A percentile compares a stretch with the other conserved stretches of the same genome.
Conservation (phyloP, 2,888 invertebrate species). For the Hemicrepidius hirtus region DNA sequence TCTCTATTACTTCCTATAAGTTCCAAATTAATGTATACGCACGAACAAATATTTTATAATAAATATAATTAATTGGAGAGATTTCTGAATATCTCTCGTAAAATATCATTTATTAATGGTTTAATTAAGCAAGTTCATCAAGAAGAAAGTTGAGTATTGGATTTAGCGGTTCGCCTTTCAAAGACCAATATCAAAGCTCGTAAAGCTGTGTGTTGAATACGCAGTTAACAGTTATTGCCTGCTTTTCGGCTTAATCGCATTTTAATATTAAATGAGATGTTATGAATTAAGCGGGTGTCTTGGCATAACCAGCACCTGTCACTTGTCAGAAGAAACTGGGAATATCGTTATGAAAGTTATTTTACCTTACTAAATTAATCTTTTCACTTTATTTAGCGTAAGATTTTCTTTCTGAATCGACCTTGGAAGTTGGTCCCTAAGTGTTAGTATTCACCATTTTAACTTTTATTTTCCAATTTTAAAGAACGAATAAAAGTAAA, state of each 20-base stretch:
- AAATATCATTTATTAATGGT: too few species aligned
- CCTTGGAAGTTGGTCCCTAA: too few species aligned
- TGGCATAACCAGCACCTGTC: constrained; percentile 34
- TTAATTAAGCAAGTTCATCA: too few species aligned
- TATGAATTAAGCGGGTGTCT: constrained; percentile 33
- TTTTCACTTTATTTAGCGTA: not conserved
- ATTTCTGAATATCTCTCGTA: too few species aligned
- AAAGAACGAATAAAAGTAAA: too few species aligned
- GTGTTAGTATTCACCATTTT: too few species aligned
- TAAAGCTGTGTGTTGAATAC: constrained; percentile 8
- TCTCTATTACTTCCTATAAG: too few species aligned
- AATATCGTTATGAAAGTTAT: constrained; percentile 14
- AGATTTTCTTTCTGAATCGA: too few species aligned
- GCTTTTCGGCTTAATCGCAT: constrained; percentile 18
- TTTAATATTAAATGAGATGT: constrained; percentile 33
- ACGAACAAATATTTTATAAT: not conserved
- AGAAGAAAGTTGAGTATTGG: not conserved
- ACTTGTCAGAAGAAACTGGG: constrained; percentile 21
- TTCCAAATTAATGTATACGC: not conserved
- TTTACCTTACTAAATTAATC: not conserved
- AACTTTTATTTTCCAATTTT: too few species aligned
- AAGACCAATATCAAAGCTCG: constrained; percentile 3
- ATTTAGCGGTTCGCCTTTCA: constrained; percentile 1
- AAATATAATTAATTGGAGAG: not conserved
- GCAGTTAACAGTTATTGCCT: constrained; percentile 18